Base-by-base conservation (phyloP, 2,797 vertebrate genomes). In the Oreortyx pictus region DNA sequence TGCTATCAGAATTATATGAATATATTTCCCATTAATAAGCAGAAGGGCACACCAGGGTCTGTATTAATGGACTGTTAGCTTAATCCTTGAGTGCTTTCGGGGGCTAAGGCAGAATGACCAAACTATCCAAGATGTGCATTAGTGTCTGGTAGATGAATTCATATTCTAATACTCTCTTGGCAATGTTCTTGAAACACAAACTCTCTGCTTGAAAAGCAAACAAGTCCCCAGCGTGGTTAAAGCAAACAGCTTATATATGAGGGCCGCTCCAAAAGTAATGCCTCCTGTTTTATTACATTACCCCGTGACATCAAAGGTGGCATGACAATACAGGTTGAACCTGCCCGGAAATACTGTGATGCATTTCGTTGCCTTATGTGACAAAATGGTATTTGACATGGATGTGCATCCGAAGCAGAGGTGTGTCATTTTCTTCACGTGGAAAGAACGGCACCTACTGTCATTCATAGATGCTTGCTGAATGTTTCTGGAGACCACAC, bases 21-120 rank as follows among this genome's bases (percentile, higher is more conserved):
- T 70, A 4, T 35, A 57, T 96, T 97, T 95, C 60, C 68, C 11
- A 13, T 89, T 87, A 86, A 59, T 71, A 90, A 94, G 71, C 92
- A 92, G 60, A 54, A 81, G 80, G 66, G 76, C 33, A 31, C 74
- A 81, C n/a, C 24, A 82, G 72, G 84, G 23, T 27, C 29, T 50
- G 14, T 61, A 50, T 85, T 94, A 92, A 82, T 50, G 85, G 82
- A 60, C 75, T 65, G 16, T 87, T 96, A 87, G 60, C 59, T 39
- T 93, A 70, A 87, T 90, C 64, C 19, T 47, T 33, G 70, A 35
- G 66, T 83, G 70, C n/a, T 85, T 85, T 87, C 16, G 76, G 74
- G 57, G 22, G 65, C 70, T 94, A 62, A 82, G 82, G 54, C 85
- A 92, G 89, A 88, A 88, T 85, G 74, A 88, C 70, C 90, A 64